These are phyloP conservation scores for Aproaerema taeniolella DNA, from an alignment of 2,888 invertebrate genomes.

Conservation along the genomic window DNA sequence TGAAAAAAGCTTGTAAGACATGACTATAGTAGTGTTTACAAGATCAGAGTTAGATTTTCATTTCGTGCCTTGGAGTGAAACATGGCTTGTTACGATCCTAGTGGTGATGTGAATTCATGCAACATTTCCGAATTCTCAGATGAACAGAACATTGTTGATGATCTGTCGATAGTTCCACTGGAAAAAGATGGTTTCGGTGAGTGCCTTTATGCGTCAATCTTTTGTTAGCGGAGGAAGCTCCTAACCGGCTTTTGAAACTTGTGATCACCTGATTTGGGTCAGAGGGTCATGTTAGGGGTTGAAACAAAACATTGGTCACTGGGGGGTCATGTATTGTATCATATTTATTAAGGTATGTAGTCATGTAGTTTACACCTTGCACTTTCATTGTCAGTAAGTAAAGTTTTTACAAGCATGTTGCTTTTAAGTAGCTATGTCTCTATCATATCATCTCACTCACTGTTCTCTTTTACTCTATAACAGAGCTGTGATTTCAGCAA, in stretches of 20 bases:
- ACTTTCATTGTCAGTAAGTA: no score
- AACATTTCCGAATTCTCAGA: constrained; percentile 34
- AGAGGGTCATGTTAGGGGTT: no score
- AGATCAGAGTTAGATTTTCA: constrained; percentile 34
- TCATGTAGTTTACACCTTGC: no score
- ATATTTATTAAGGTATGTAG: no score
- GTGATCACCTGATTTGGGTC: no score
- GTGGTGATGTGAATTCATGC: constrained; percentile 38
- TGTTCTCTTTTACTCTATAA: neutral
- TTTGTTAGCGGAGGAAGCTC: no score
- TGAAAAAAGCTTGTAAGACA: constrained; percentile 36
- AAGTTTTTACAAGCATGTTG: no score
- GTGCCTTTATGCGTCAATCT: no score
- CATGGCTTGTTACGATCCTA: constrained; percentile 61
- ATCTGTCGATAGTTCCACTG: constrained; percentile 91
- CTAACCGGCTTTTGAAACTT: no score
- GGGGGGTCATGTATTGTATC: no score
- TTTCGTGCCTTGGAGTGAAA: constrained; percentile 37
- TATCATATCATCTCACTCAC: neutral
- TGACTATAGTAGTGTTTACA: constrained; percentile 58
- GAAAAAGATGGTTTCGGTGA: constrained; percentile 93
- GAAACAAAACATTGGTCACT: no score
- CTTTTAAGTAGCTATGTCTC: no score
- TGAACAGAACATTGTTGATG: constrained; percentile 62
- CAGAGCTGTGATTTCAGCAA: constrained; percentile 37